These are phyloP conservation scores for Philantomba maxwellii DNA, from an alignment of 2,113 vertebrate species.

Conservation along the genomic window DNA sequence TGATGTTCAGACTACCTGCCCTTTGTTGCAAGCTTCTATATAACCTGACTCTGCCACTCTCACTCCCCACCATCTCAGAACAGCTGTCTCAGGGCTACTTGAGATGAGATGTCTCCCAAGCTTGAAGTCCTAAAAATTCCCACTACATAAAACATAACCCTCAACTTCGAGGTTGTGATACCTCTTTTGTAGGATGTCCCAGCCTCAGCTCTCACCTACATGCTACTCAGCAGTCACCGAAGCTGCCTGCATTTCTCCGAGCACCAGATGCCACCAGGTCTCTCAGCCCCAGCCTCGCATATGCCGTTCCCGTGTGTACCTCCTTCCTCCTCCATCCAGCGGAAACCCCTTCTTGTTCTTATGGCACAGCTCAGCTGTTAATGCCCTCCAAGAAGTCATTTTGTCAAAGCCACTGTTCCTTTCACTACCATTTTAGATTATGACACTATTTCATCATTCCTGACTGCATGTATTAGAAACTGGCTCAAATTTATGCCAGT, in stretches of 20 bases:
- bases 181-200: not conserved
- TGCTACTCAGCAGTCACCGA: not conserved
- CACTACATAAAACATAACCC: not conserved
- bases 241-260: conserved; percentile 6
- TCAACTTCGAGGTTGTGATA: not conserved
- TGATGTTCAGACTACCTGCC: not conserved
- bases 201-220: not conserved
- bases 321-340: not conserved
- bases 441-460: not conserved
- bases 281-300: not conserved
- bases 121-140: not conserved
- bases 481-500: not conserved
- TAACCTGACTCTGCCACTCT: not conserved
- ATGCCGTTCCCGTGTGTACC: not conserved
- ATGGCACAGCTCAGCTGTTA: not conserved
- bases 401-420: not conserved
- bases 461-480: not conserved
- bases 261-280: not conserved
- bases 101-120: not conserved
- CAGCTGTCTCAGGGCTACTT: not conserved
- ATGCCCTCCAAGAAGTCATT: not conserved
- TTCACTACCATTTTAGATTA: not conserved
- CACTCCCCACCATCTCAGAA: not conserved
- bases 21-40: not conserved
- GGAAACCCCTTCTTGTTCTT: not conserved